Base-by-base conservation (phyloP, 2,113 vertebrate genomes). In the Oenanthe melanoleuca region DNA sequence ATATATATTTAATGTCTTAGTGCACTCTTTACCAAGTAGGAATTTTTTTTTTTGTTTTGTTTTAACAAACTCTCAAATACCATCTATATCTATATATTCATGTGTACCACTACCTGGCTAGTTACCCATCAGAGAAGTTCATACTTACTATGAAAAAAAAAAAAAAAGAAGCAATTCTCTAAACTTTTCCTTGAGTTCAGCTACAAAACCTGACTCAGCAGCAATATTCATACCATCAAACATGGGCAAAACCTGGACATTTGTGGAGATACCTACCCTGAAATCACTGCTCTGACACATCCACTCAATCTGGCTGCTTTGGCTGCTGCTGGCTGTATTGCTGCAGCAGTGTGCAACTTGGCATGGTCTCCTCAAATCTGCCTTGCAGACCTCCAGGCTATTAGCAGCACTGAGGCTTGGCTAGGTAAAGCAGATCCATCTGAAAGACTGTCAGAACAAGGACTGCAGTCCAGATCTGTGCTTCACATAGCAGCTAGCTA, bases 341-440 rank as follows among this genome's bases (percentile, higher is more conserved):
- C 47, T 87, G 69, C 80, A 87, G 57, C 66, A 91, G 25, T 8
- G 42, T 31, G 49, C 61, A 83, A 1, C 63, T 94, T 90, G 82
- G 71, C 82, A 50, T 2, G 16, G 14, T 40, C 31, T 65, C 74
- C 42, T 53, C 69, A 93, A 94, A 93, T 80, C 74, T 90, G 75
- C 74, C 88, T 93, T 72, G 74, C 89, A 82, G 85, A 89, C 66
- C 85, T 85, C 17, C 37, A 49, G 70, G 63, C 78, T 89, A 57
- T 79, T 53, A 95, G 73, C 49, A 56, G 53, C 57, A 53, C 5
- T 57, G 63, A 77, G 59, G 28, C 50, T 93, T 96, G 92, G 88
- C 92, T 90, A 60, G 52, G 66, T 82, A 88, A 73, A 52, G 18
- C 33, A 66, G 59, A 66, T 59, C 50, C 8, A 1, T 80, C 55